Evolutionary conservation across 2,113 vertebrate genomes (phyloP), one percentile per base, ranked within the genome.

Genomic region (Sprattus sprattus): DNA sequence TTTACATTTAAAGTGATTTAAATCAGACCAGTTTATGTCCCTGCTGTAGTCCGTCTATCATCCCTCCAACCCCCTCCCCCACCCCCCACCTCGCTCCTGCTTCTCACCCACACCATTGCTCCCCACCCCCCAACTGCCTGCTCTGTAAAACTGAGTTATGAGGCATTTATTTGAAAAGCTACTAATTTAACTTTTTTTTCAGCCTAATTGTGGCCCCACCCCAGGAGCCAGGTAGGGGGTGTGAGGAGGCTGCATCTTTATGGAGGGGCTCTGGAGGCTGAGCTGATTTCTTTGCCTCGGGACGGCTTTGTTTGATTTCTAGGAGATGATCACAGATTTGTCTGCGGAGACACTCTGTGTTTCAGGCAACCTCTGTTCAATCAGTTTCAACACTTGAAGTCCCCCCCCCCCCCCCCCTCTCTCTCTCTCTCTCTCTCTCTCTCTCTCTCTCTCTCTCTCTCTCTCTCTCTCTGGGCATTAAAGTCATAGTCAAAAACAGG

Each of bases 1-100:
- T 95, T 95, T 94, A 94, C 94, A 95, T 95, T 95, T 94, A 95
- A 94, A 95, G 93, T 94, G 94, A 95, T 95, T 95, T 94, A 94
- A 94, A 93, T 91, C 91, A 89, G 89, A 86, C 89, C 91, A 93
- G 86, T 94, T 94, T 93, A 92, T 93, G 93, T 94, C 90, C 88
- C 91, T 91, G 32, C 89, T 89, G 92, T 89, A 89, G 87, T 91
- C 89, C 89, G 93, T 95, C 93, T 91, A 94, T 95, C 95, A 95
- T 92, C 87, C 71, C 80, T 85, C 83, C 91, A 89, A 32, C 25
- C 47, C 87, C 89, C 88, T 87, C 39, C 57, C 87, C 85, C 15
- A 45, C n/a, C 52, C n/a, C 46, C 50, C 50, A 52, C 86, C 88
- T 57, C 52, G 3, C 83, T 67, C 85, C 32, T 57, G 85, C 82